Base-by-base conservation (phyloP, 2,888 invertebrate genomes). In the Phyllotreta striolata region DNA sequence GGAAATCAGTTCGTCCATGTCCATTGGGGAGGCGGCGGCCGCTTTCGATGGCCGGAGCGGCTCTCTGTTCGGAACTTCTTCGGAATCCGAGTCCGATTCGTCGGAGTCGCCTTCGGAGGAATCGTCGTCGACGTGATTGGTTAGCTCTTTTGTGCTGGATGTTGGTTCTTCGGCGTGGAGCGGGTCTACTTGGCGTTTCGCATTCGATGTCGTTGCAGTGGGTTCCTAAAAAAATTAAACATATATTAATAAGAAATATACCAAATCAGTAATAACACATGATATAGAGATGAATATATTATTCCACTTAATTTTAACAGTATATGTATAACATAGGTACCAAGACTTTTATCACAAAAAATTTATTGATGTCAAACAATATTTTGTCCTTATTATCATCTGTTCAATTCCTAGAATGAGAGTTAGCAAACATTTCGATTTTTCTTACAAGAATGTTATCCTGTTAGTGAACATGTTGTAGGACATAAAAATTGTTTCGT, bases 1-100 rank as follows among this genome's bases (percentile, higher is more conserved):
- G 44, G 91, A 91, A 35, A 92, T 91, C 64, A 93, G 84, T 68
- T 93, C 92, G 74, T 93, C 92, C 66, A 93, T 87, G 82, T 93
- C 91, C 77, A 94, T 86, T 80, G 92, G 91, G 14, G 43, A 34
- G 24, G 39, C 35, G 49, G 39, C 37, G 24, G 24, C 2, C 2
- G 24, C 24, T 4, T 24, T 24, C 24, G 24, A 24, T 3, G 24
- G 24, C 38, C 39, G 38, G 13, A 39, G 9, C 3, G 52, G 1
- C 39, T 10, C 83, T 77, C 85, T 86, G 10, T 85, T 85, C 75
- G 84, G 87, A 7, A 60, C 9, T 38, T 60, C 60, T 8, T 60
- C 60, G 2, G 54, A 37, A 60, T 63, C 62, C 8, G 62, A 51
- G 9, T 64, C 64, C n/a, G 63, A 59, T 24, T 24, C 24, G 34